A percentile compares a stretch with the other conserved stretches of the same genome.
Evolutionary conservation across 2,888 invertebrate species (phyloP).

Genomic region (Steromphala cineraria): DNA sequence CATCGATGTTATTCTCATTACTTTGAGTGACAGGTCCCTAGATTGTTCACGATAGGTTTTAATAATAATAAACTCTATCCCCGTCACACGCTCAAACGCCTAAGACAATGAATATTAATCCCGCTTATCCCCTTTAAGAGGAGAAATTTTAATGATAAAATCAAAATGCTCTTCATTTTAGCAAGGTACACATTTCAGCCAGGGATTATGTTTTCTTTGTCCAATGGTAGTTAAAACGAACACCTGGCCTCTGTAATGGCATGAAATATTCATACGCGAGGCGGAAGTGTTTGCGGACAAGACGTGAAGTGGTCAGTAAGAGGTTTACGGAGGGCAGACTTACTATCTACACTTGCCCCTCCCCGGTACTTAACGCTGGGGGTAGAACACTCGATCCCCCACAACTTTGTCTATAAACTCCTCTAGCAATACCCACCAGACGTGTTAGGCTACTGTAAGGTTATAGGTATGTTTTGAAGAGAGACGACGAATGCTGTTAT

Average conservation of each 20-base stretch:
- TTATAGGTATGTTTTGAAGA: no score
- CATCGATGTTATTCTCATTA: not conserved
- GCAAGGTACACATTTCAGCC: not conserved
- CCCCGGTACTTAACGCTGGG: no score
- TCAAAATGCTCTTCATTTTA: not conserved
- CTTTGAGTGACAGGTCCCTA: not conserved
- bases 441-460: no score
- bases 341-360: no score
- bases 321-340: not conserved
- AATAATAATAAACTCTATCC: not conserved
- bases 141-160: conserved; percentile 9
- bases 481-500: no score
- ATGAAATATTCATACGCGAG: conserved; percentile 16
- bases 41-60: not conserved
- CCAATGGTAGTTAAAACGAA: not conserved
- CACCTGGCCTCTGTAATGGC: conserved; percentile 17
- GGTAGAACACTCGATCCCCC: no score
- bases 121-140: not conserved
- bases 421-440: no score
- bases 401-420: no score
- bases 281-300: conserved; percentile 12
- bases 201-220: conserved; percentile 14
- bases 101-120: conserved; percentile 16
- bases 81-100: not conserved
- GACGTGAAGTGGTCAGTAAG: conserved; percentile 9